Percentiles rank a stretch among this genome's conserved stretches.
Evolutionary conservation across 2,113 vertebrate species (phyloP).

Genomic region (Cyprinodon tularosa): DNA sequence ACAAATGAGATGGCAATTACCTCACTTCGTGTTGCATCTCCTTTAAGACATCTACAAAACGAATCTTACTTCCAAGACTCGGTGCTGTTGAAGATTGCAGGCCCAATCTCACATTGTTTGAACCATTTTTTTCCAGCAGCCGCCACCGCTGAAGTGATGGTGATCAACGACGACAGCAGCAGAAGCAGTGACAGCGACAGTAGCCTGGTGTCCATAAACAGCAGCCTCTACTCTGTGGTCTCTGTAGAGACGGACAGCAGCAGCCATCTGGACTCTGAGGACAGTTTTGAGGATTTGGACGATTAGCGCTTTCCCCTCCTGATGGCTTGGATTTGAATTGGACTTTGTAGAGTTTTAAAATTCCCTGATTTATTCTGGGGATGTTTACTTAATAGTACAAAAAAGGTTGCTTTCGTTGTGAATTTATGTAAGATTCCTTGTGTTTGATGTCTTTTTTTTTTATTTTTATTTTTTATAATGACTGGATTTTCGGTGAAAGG

Average conservation of each 20-base stretch:
- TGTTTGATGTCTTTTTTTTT: background rate
- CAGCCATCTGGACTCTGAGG: conserved; percentile 43
- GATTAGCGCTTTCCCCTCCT: conserved; percentile 17
- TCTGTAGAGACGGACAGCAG: conserved; percentile 60
- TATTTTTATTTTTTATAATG: conserved; percentile 39
- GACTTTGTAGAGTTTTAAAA: conserved; percentile 16
- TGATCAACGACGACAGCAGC: conserved; percentile 63
- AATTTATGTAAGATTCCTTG: background rate
- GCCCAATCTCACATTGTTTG: background rate
- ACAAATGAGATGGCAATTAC: no score
- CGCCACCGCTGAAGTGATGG: conserved; percentile 47
- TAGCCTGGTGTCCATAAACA: conserved; percentile 49
- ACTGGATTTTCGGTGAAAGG: conserved; percentile 41
- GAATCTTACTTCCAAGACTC: background rate
- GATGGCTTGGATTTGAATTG: background rate
- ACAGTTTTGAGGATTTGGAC: conserved; percentile 25
- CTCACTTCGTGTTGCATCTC: no score
- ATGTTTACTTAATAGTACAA: background rate
- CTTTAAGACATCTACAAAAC: no score
- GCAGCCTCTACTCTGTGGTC: conserved; percentile 55
- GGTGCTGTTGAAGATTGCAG: background rate
- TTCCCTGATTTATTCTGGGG: background rate
- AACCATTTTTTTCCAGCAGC: conserved; percentile 28
- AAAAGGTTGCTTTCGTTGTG: background rate
- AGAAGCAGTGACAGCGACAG: conserved; percentile 30